Conservation (phyloP, 1,140 invertebrate species). For the Camponotus floridanus region DNA sequence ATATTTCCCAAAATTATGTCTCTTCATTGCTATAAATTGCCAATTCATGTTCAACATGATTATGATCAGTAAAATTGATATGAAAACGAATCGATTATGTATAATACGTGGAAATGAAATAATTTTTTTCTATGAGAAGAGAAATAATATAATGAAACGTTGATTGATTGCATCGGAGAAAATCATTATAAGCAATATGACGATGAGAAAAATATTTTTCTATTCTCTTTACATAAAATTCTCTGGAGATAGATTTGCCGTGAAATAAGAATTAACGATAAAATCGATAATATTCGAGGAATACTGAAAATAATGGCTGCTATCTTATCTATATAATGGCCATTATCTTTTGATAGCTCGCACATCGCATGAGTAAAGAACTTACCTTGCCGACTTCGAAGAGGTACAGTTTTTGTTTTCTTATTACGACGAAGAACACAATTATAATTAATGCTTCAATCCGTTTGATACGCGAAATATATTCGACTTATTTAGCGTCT, state of each 20-base stretch:
- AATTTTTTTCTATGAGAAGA: neutral
- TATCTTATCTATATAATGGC: no score
- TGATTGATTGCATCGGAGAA: no score
- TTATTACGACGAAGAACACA: neutral
- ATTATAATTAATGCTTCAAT: neutral
- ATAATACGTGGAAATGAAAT: neutral
- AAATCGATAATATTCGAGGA: no score
- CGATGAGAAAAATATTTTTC: no score
- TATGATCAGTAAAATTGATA: neutral
- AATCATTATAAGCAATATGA: no score
- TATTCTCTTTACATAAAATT: no score
- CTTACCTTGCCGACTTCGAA: neutral
- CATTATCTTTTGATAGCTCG: no score
- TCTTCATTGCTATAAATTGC: neutral
- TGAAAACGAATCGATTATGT: neutral
- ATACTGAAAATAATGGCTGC: no score
- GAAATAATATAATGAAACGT: no score
- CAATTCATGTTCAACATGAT: slow-evolving; percentile 3
- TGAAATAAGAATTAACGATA: no score
- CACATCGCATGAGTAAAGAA: neutral
- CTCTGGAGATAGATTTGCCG: no score
- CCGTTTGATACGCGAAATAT: neutral
- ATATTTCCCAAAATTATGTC: neutral
- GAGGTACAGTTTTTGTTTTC: neutral
- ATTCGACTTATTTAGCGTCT: neutral